Evolutionary conservation across 1,140 invertebrate species (phyloP).

Genomic region (Drusus annulatus): DNA sequence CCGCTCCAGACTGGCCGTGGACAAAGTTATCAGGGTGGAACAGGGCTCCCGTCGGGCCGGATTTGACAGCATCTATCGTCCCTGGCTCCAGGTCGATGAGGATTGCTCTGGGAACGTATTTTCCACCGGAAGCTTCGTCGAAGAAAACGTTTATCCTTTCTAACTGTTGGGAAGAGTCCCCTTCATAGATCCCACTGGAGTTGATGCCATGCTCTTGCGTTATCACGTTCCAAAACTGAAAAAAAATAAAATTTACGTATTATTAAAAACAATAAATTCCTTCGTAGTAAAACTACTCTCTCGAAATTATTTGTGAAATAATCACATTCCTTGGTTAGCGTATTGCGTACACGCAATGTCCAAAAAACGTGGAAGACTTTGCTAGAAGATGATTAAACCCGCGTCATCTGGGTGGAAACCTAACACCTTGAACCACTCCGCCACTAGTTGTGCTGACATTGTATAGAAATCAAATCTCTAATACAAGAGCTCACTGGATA

Average conservation of each 20-base stretch:
- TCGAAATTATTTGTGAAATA: too few species aligned
- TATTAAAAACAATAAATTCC: too few species aligned
- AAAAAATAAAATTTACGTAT: slow-evolving; percentile 59
- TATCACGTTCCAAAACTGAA: slow-evolving; percentile 94
- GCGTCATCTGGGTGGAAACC: too few species aligned
- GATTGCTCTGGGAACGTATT: slow-evolving; percentile 77
- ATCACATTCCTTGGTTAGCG: too few species aligned
- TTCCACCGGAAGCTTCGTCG: slow-evolving; percentile 70
- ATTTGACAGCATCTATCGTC: slow-evolving; percentile 67
- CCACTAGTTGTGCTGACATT: too few species aligned
- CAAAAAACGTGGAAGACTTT: too few species aligned
- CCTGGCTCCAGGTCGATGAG: slow-evolving; percentile 81
- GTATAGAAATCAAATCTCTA: too few species aligned
- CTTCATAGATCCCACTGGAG: slow-evolving; percentile 85
- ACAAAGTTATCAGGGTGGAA: slow-evolving; percentile 26
- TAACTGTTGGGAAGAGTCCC: slow-evolving; percentile 87
- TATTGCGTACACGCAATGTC: too few species aligned
- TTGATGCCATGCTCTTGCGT: slow-evolving; percentile 94
- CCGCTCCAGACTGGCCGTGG: slow-evolving; percentile 10
- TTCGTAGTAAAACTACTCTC: too few species aligned
- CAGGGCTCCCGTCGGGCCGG: neutral
- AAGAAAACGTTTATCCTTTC: slow-evolving; percentile 82
- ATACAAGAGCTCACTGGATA: too few species aligned
- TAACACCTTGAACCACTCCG: too few species aligned
- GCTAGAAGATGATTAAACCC: too few species aligned